Percentiles rank a stretch among this genome's conserved stretches.
Conservation (phyloP, 2,113 vertebrate species). For the Zonotrichia leucophrys region DNA sequence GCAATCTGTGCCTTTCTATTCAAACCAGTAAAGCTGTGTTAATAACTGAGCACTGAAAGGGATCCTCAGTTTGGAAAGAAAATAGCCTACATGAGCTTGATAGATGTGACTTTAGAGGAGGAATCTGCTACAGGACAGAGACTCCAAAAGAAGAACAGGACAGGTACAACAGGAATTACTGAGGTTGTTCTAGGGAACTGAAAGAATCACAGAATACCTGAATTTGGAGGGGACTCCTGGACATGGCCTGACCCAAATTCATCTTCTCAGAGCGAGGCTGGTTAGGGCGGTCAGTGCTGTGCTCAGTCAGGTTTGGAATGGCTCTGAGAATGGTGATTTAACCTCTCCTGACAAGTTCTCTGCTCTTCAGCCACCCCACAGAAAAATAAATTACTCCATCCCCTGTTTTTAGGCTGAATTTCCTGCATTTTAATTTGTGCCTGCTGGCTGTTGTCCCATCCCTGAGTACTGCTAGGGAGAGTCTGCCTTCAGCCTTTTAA, state of each 20-base stretch:
- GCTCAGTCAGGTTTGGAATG: neutral
- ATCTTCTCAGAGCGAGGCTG: neutral
- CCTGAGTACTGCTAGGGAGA: neutral
- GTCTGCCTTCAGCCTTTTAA: neutral
- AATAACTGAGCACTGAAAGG: neutral
- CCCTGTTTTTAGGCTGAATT: neutral
- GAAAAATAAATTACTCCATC: neutral
- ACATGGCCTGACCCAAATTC: neutral
- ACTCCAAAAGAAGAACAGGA: neutral
- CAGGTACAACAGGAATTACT: neutral
- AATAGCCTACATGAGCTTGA: no score
- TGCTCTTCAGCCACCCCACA: neutral
- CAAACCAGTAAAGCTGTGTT: neutral
- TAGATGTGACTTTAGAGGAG: neutral
- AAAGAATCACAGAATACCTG: neutral
- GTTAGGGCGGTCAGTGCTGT: rapidly evolving
- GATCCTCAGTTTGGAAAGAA: neutral
- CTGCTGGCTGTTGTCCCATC: neutral
- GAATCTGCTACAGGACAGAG: neutral
- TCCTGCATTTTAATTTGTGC: neutral
- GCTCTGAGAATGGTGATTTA: neutral
- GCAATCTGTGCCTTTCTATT: neutral
- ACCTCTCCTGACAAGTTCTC: neutral
- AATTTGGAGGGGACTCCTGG: neutral
- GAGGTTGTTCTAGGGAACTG: neutral